Base-by-base conservation (phyloP, 2,797 vertebrate species). In the Neoniphon sammara region DNA sequence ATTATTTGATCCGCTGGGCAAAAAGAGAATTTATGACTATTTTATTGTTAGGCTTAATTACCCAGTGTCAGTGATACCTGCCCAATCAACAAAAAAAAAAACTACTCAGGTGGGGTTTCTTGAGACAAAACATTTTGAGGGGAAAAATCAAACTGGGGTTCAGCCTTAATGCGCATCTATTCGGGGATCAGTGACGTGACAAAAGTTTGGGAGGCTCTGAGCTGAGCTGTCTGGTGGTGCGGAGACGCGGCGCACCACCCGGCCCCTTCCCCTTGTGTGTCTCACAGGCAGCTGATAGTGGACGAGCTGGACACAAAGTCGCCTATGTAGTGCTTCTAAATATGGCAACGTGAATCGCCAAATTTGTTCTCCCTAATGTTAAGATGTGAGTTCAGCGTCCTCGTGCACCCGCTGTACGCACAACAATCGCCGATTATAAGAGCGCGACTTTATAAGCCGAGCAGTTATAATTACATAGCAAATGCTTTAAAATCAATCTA, bases 321-420 rank as follows among this genome's bases (percentile, higher is more conserved):
- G 63, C 70, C 82, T 82, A 66, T 80, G 73, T 58, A 80, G 76
- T n/a, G 85, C 71, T 85, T 91, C 93, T 94, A 94, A 92, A 94
- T 93, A 93, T 93, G 91, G 93, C 80, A 89, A 81, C 88, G 66
- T 78, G 87, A 87, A 80, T 84, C 80, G 75, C 59, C 82, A 78
- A 78, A 81, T 75, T 77, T 80, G 9, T 31, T 55, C 71, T 63
- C 69, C 44, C 75, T 59, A 55, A 77, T 50, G 68, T 65, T 54
- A 25, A 72, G 39, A 61, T 65, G 34, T 63, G 9, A 7, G 52
- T 9, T 47, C 47, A 50, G 18, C 47, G 7, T 20, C 47, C 47
- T 20, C 47, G 20, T 11, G 47, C 50, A 23, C 31, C 5, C 25
- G 56, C 54, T 46, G 11, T 47, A 10, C 52, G 18, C 82, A 72